These are phyloP conservation scores for Pachymerium ferrugineum DNA, from an alignment of 2,888 invertebrate genomes.

Conservation along the genomic window DNA sequence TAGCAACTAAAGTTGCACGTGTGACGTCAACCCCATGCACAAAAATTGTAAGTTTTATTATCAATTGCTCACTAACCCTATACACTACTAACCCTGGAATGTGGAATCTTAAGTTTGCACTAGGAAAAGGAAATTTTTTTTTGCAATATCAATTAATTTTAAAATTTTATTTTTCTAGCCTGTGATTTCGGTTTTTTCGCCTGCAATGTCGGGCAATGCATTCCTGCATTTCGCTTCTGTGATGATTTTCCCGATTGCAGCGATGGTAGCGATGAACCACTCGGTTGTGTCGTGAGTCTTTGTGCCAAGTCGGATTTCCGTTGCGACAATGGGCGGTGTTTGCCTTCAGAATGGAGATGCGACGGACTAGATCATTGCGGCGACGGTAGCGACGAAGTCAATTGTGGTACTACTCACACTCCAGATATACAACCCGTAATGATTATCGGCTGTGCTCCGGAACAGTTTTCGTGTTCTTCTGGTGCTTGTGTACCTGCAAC, in stretches of 20 bases:
- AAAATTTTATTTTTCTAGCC: constrained; percentile 42
- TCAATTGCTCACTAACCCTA: neutral
- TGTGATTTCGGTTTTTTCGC: constrained; percentile 55
- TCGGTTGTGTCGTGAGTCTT: constrained; percentile 49
- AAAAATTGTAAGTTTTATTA: constrained; percentile 21
- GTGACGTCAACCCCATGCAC: constrained; percentile 10
- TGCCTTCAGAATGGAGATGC: constrained; percentile 39
- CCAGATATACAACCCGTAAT: neutral
- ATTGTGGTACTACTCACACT: constrained; percentile 40
- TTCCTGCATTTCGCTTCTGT: constrained; percentile 57
- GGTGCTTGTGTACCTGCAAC: constrained; percentile 21
- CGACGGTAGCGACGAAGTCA: constrained; percentile 42
- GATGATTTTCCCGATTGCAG: constrained; percentile 62
- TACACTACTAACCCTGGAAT: constrained; percentile 6
- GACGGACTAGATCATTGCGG: constrained; percentile 42
- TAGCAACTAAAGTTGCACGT: constrained; percentile 29
- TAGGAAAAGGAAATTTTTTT: neutral
- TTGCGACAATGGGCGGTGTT: constrained; percentile 43
- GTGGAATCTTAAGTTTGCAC: neutral
- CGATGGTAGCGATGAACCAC: constrained; percentile 63
- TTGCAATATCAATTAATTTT: neutral
- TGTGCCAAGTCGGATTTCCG: constrained; percentile 38
- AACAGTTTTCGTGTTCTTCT: constrained; percentile 5
- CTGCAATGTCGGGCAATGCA: constrained; percentile 61
- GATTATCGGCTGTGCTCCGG: neutral